Conservation (phyloP, 2,888 invertebrate genomes). For the Nycteola revayana region DNA sequence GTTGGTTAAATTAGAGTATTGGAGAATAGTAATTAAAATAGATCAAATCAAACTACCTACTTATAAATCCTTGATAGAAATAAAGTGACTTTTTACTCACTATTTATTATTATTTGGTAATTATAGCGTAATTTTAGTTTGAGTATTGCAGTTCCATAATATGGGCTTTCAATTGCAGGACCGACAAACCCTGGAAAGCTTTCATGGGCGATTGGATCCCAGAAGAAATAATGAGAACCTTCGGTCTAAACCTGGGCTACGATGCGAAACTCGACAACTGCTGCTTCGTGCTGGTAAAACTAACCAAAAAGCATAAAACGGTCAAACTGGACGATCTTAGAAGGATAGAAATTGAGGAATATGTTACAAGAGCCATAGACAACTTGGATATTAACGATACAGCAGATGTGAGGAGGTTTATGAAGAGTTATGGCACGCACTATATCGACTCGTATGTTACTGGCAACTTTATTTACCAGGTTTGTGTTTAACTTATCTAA, state of each 20-base stretch:
- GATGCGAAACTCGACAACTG: slow-evolving; percentile 85
- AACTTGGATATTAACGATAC: slow-evolving; percentile 85
- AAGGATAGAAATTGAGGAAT: slow-evolving; percentile 83
- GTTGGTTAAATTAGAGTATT: too few species aligned
- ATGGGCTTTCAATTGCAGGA: too few species aligned
- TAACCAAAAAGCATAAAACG: slow-evolving; percentile 86
- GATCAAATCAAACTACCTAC: too few species aligned
- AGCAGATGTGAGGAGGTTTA: slow-evolving; percentile 87
- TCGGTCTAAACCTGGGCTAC: slow-evolving; percentile 85
- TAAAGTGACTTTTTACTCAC: too few species aligned
- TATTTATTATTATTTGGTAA: too few species aligned
- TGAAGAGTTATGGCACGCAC: slow-evolving; percentile 92
- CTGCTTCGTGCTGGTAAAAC: slow-evolving; percentile 86
- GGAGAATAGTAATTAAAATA: too few species aligned
- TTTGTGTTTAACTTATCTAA: too few species aligned
- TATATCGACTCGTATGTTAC: slow-evolving; percentile 93
- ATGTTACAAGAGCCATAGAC: slow-evolving; percentile 84
- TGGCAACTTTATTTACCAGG: slow-evolving; percentile 94
- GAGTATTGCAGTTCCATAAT: too few species aligned
- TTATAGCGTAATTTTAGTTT: too few species aligned
- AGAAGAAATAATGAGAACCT: slow-evolving; percentile 89
- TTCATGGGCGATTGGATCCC: slow-evolving; percentile 93
- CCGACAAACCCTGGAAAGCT: slow-evolving; percentile 91
- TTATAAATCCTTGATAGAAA: too few species aligned
- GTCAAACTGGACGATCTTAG: slow-evolving; percentile 81